phyloP scores from a whole-genome alignment of 2,888 invertebrate species.

The Cataglyphis altisquamis region DNA sequence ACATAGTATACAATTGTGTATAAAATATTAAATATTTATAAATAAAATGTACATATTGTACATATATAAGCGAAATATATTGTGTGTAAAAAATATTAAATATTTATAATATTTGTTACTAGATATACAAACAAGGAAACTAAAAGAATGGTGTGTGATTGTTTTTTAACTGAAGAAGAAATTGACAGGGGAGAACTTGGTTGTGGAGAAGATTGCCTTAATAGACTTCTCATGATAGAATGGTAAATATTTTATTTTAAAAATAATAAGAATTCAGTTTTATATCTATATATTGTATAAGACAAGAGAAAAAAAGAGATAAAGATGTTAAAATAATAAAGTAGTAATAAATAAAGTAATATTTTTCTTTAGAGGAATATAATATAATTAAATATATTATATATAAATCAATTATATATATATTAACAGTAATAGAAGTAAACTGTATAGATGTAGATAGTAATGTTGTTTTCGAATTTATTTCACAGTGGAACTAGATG shows the following conservation, averaged over 20 bases:
- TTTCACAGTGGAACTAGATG: constrained; percentile 94
- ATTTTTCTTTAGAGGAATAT: neutral
- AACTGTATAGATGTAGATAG: neutral
- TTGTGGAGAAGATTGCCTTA: constrained; percentile 98
- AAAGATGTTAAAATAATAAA: constrained; percentile 29
- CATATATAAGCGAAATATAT: neutral
- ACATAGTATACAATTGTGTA: neutral
- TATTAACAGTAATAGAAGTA: neutral
- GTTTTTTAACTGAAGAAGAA: constrained; percentile 96
- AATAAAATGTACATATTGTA: neutral
- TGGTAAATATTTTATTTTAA: constrained; percentile 89
- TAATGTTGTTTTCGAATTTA: constrained; percentile 50
- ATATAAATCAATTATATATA: neutral
- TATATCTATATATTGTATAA: neutral
- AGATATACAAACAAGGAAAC: constrained; percentile 95
- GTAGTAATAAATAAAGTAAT: neutral
- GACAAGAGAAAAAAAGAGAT: neutral
- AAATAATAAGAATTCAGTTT: constrained; percentile 33
- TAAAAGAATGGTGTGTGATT: constrained; percentile 98
- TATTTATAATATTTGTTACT: constrained; percentile 19
- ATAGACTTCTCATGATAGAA: constrained; percentile 99
- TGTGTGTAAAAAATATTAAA: neutral
- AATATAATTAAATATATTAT: neutral
- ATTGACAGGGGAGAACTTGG: constrained; percentile 93
- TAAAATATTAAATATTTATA: constrained; percentile 24